Evolutionary conservation across 2,113 vertebrate species (phyloP), one percentile per base, ranked within the genome.

Genomic region (Anser brachyrhynchus): DNA sequence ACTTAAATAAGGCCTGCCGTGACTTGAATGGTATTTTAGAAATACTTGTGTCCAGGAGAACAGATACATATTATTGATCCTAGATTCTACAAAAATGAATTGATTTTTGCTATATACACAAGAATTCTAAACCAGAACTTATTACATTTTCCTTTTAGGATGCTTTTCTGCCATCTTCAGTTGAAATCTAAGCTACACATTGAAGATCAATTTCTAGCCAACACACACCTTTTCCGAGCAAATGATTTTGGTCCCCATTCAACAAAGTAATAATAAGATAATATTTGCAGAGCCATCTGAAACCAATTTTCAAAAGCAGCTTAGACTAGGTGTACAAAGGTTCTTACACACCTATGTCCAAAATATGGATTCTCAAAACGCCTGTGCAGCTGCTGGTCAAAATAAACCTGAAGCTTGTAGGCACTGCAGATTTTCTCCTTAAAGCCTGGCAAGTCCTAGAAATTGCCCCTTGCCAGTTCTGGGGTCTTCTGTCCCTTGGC

Each of bases 111-210:
- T 84, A 66, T 37, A 54, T 61, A 73, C 33, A 6, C n/a, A 84
- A 58, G 66, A 94, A 89, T 93, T 90, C 55, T 82, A 87, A 92
- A 62, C 28, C 28, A 82, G 35, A 90, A 82, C 19, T 58, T 57
- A 61, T 1, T 61, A 35, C 5, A 10, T 84, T 87, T 82, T 72
- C 70, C 31, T 91, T 89, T 29, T 66, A 84, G 86, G 31, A 92
- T 96, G 71, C 59, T 58, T 90, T 95, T 87, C 89, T 97, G 89
- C 80, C 86, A 89, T 76, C 74, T 93, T 87, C 84, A 66, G 57
- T 65, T 76, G 81, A 87, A 94, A 90, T 78, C 84, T 92, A 69
- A 89, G 61, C 70, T 84, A 59, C 33, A 29, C 33, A 37, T n/a
- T 83, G 75, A 84, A 81, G 73, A 91, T 62, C 83, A 66, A 20